phyloP scores from a whole-genome alignment of 1,140 invertebrate genomes.

The Aradophagus sp. region DNA sequence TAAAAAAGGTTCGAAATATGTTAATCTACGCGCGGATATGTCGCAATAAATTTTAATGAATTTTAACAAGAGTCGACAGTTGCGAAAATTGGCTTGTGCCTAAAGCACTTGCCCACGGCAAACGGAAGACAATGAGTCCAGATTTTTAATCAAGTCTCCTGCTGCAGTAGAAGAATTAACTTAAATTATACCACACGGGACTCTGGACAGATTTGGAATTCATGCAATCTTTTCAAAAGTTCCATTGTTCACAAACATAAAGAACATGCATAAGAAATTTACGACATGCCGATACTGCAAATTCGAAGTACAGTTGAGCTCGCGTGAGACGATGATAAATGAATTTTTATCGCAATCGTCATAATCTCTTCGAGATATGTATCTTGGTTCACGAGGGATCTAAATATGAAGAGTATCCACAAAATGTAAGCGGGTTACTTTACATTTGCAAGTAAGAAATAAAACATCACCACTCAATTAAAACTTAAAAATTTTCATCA shows the following conservation, averaged over 20 bases:
- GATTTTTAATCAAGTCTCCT: slow-evolving; percentile 72
- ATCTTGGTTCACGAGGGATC: too few relatives aligned
- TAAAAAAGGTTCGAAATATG: slow-evolving; percentile 14
- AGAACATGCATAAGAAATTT: slow-evolving; percentile 30
- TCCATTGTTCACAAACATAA: slow-evolving; percentile 63
- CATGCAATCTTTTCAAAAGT: slow-evolving; percentile 69
- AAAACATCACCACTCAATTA: too few relatives aligned
- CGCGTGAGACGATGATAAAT: too few relatives aligned
- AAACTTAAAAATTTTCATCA: too few relatives aligned
- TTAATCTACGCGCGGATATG: slow-evolving; percentile 31
- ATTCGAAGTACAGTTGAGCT: too few relatives aligned
- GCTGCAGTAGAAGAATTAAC: slow-evolving; percentile 72
- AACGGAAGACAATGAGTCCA: slow-evolving; percentile 70
- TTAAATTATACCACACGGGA: slow-evolving; percentile 70
- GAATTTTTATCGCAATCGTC: too few relatives aligned
- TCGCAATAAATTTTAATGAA: slow-evolving; percentile 59
- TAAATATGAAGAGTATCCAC: too few relatives aligned
- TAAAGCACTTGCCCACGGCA: slow-evolving; percentile 64
- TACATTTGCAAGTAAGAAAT: too few relatives aligned
- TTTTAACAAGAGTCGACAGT: slow-evolving; percentile 62
- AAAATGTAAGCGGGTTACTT: too few relatives aligned
- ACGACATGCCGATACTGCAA: slow-evolving; percentile 4
- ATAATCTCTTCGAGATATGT: too few relatives aligned
- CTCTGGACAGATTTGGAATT: slow-evolving; percentile 67
- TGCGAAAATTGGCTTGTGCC: slow-evolving; percentile 64